phyloP scores from a whole-genome alignment of 2,888 invertebrate species.

The Morpho helenor region DNA sequence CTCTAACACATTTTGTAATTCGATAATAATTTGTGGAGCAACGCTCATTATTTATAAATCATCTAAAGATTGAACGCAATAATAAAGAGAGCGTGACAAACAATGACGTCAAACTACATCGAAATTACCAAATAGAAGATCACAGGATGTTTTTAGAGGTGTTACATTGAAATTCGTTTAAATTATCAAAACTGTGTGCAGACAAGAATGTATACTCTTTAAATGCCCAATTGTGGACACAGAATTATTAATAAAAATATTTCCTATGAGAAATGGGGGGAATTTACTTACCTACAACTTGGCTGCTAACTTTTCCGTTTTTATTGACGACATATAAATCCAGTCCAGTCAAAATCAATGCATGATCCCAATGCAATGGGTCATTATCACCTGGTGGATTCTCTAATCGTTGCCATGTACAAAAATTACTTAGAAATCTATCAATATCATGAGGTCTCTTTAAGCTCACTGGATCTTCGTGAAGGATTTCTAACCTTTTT shows the following conservation, averaged over 20 bases:
- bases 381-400: conserved; percentile 88
- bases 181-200: neutral
- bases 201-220: neutral
- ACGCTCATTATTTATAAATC: conserved; percentile 8
- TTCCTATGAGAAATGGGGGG: neutral
- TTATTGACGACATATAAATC: conserved; percentile 90
- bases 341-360: conserved; percentile 88
- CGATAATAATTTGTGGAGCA: conserved; percentile 1
- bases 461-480: conserved; percentile 86
- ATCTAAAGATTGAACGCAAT: conserved; percentile 5
- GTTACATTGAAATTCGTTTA: neutral
- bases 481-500: conserved; percentile 89
- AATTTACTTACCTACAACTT: conserved; percentile 87
- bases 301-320: conserved; percentile 89
- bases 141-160: no score
- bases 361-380: conserved; percentile 92
- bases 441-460: conserved; percentile 90
- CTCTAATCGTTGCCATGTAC: conserved; percentile 89
- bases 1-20: neutral
- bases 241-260: neutral
- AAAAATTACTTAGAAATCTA: conserved; percentile 89
- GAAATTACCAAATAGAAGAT: no score
- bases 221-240: no score
- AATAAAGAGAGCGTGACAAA: conserved; percentile 11
- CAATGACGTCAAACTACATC: neutral